Evolutionary conservation across 2,797 vertebrate species (phyloP).

Genomic region (Cynodonichthys magdalenae): DNA sequence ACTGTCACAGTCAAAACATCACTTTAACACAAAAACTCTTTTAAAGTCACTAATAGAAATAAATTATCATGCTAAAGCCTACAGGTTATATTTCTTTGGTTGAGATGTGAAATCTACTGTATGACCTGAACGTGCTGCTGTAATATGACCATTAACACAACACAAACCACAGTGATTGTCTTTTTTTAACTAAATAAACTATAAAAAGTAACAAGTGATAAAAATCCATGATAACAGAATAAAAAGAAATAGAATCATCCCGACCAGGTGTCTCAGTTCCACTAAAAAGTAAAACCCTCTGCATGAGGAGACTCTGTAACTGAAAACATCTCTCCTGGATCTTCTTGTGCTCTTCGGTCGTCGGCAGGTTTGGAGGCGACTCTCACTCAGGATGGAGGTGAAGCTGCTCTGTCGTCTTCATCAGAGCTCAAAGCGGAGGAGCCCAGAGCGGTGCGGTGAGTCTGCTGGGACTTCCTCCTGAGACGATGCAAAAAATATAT

Average conservation of each 20-base stretch:
- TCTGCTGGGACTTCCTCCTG: slow-evolving; percentile 83
- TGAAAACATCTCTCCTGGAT: not conserved
- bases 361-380: slow-evolving; percentile 81
- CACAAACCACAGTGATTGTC: slow-evolving; percentile 8
- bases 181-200: too few species aligned
- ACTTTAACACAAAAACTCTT: slow-evolving; percentile 35
- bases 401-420: slow-evolving; percentile 87
- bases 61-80: slow-evolving; percentile 40
- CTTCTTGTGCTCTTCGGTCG: slow-evolving; percentile 47
- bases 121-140: slow-evolving; percentile 11
- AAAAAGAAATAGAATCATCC: not conserved
- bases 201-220: too few species aligned
- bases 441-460: slow-evolving; percentile 75
- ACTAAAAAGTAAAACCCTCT: too few species aligned
- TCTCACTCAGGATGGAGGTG: slow-evolving; percentile 83
- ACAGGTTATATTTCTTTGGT: slow-evolving; percentile 26
- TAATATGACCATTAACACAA: not conserved
- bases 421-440: slow-evolving; percentile 86
- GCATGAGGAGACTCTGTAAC: slow-evolving; percentile 17
- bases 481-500: slow-evolving; percentile 8
- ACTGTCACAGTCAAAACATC: slow-evolving; percentile 50
- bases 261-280: too few species aligned
- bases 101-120: slow-evolving; percentile 10
- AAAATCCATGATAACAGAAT: not conserved
- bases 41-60: slow-evolving; percentile 41